Base-by-base conservation (phyloP, 2,113 vertebrate species). In the Pygoscelis antarcticus region DNA sequence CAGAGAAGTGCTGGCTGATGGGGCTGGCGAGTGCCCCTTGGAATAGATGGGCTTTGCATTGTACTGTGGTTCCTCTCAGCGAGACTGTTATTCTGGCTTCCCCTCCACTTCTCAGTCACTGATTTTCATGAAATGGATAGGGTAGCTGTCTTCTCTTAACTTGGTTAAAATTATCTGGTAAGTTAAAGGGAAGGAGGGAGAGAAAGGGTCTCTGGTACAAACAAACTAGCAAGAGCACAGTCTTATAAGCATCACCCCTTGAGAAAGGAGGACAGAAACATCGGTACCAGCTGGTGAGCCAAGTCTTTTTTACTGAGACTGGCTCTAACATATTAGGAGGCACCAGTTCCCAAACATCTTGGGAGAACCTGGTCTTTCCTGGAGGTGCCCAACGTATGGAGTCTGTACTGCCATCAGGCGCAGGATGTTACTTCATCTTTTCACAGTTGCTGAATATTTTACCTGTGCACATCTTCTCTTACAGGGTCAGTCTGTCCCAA, bases 221-320 rank as follows among this genome's bases (percentile, higher is more conserved):
- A 57, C 3, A 34, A 80, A 74, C 18, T 14, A 68, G n/a, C 30
- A 74, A 49, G 23, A 60, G 34, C n/a, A 42, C 21, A 26, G 27
- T 44, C 36, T 57, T 40, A 12, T 16, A 34, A 46, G 20, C 34
- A 32, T 26, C 75, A 14, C 10, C 29, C 29, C 19, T n/a, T 32
- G 32, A 86, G 42, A 75, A 40, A 62, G 23, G 18, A 55, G 54
- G 32, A 11, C 47, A 62, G 58, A 60, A 72, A 55, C 1, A 2
- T 13, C 3, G 6, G 22, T 19, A 71, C 34, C 17, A 40, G 36
- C 10, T 6, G 14, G 32, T 10, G 11, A 69, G 27, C 1, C 0
- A 75, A 51, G 36, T 18, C n/a, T 62, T 60, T 60, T 42, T 30
- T 42, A 27, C 44, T 11, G 22, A 62, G 42, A n/a, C 7, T 10